Conservation (phyloP, 2,888 invertebrate genomes). For the Apamea sordens region DNA sequence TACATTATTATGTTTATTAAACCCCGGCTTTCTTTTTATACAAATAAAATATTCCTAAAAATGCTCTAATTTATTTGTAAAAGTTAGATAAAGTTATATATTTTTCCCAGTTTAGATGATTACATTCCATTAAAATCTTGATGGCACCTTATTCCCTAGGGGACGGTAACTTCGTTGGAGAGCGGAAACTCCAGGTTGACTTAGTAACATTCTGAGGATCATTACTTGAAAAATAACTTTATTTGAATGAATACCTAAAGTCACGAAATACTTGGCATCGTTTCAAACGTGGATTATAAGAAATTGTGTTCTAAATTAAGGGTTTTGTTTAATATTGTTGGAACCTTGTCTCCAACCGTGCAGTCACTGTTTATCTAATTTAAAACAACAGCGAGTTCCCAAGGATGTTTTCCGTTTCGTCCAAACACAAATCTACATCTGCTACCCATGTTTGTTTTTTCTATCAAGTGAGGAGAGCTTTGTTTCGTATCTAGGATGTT, state of each 20-base stretch:
- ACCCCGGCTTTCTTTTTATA: not conserved
- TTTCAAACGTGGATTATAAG: conserved; percentile 39
- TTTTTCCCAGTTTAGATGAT: conserved; percentile 38
- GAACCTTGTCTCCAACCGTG: conserved; percentile 20
- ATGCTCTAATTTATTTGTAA: conserved; percentile 36
- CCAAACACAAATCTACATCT: conserved; percentile 51
- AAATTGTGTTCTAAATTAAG: conserved; percentile 38
- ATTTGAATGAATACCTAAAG: conserved; percentile 38
- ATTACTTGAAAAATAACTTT: conserved; percentile 50
- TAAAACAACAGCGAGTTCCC: conserved; percentile 40
- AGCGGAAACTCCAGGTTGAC: conserved; percentile 51
- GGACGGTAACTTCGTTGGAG: conserved; percentile 39
- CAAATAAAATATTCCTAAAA: not conserved
- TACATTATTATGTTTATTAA: not conserved
- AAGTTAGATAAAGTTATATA: conserved; percentile 36
- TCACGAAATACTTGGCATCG: conserved; percentile 28
- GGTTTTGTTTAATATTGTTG: conserved; percentile 21
- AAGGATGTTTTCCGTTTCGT: conserved; percentile 47
- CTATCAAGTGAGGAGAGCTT: conserved; percentile 30
- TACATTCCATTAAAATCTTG: conserved; percentile 57
- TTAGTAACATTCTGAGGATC: conserved; percentile 42
- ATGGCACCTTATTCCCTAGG: conserved; percentile 39
- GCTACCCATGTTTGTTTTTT: conserved; percentile 44
- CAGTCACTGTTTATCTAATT: conserved; percentile 51
- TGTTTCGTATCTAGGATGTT: conserved; percentile 16